Percentiles rank a stretch among this genome's conserved stretches.
These are phyloP conservation scores for Lates japonicus DNA, from an alignment of 2,797 vertebrate genomes.

Conservation along the genomic window DNA sequence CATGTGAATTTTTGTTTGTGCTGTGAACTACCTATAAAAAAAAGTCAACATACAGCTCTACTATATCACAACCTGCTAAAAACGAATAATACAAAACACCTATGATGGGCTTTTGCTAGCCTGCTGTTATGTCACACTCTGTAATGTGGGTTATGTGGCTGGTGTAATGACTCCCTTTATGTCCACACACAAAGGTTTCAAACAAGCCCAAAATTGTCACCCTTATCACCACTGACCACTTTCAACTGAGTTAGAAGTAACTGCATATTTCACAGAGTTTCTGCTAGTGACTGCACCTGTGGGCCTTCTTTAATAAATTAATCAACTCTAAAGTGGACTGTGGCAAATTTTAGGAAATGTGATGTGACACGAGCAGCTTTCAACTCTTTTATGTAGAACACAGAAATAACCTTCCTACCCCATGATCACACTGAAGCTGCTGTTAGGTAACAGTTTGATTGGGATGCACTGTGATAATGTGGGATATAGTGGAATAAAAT, in stretches of 20 bases:
- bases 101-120: slow-evolving; percentile 1
- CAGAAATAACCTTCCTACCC: background rate
- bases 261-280: background rate
- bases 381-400: background rate
- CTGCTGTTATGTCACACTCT: slow-evolving; percentile 18
- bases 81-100: background rate
- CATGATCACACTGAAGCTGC: background rate
- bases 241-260: background rate
- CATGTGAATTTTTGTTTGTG: background rate
- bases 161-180: slow-evolving; percentile 26
- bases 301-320: background rate
- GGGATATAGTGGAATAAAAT: background rate
- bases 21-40: background rate
- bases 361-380: background rate
- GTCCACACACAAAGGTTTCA: slow-evolving; percentile 46
- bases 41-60: background rate
- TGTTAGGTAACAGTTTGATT: background rate
- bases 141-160: slow-evolving; percentile 36
- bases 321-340: background rate
- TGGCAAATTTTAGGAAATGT: slow-evolving; percentile 8
- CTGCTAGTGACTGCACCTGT: background rate
- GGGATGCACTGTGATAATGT: background rate
- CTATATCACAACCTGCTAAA: background rate
- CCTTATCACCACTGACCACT: slow-evolving; percentile 27
- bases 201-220: slow-evolving; percentile 48